Evolutionary conservation across 2,888 invertebrate species (phyloP).

Genomic region (Macrostomum cliftonense): DNA sequence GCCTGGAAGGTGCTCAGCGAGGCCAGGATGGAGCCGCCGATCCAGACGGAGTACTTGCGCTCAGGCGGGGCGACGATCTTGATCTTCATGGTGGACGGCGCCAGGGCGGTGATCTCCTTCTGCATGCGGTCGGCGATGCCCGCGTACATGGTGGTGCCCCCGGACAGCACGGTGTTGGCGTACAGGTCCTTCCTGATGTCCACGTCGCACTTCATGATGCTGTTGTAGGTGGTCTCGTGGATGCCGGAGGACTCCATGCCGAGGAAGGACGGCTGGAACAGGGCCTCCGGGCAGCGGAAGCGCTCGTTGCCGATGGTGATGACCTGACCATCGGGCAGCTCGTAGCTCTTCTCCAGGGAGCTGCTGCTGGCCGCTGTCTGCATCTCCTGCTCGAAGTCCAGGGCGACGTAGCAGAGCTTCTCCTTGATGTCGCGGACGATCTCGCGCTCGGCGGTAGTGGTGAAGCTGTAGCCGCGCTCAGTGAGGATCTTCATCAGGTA

Average conservation of each 20-base stretch:
- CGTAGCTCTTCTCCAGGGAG: conserved; percentile 72
- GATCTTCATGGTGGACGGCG: conserved; percentile 48
- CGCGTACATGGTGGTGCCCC: conserved; percentile 88
- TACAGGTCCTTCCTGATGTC: conserved; percentile 10
- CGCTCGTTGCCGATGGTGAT: conserved; percentile 13
- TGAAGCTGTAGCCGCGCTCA: conserved; percentile 41
- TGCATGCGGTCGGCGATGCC: conserved; percentile 93
- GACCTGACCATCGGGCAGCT: conserved; percentile 62
- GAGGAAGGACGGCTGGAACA: conserved; percentile 31
- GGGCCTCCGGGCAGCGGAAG: conserved; percentile 27
- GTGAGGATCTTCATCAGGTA: conserved; percentile 44
- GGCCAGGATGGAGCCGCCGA: conserved; percentile 86
- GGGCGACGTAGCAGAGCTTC: conserved; percentile 71
- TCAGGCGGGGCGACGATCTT: conserved; percentile 72
- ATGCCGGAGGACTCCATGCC: conserved; percentile 29
- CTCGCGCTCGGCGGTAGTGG: conserved; percentile 37
- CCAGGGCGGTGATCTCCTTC: conserved; percentile 77
- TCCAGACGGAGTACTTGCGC: conserved; percentile 93
- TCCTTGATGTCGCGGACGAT: conserved; percentile 66
- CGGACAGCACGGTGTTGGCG: conserved; percentile 55
- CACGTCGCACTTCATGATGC: conserved; percentile 9
- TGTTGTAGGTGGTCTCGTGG: conserved; percentile 19
- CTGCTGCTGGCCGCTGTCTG: conserved; percentile 70
- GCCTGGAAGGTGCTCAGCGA: conserved; percentile 72
- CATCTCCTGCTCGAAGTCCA: conserved; percentile 84